phyloP scores from a whole-genome alignment of 1,140 invertebrate genomes.

The Bradysia coprophila region DNA sequence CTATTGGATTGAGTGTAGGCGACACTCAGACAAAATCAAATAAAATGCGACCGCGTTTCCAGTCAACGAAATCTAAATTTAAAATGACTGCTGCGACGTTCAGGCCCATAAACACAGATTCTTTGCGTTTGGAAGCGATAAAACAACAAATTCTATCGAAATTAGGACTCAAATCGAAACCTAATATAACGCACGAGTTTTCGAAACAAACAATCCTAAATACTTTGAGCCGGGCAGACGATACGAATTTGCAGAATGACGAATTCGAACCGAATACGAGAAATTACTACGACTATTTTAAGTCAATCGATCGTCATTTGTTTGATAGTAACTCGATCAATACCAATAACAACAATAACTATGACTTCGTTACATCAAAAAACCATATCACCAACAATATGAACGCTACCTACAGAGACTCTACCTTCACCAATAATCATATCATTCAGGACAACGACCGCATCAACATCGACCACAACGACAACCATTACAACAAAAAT shows the following conservation, averaged over 20 bases:
- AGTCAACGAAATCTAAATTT: no score
- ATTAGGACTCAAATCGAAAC: slow-evolving; percentile 42
- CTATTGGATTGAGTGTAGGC: no score
- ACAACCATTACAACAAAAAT: background rate
- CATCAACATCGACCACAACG: background rate
- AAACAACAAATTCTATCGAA: slow-evolving; percentile 58
- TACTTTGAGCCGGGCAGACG: slow-evolving; percentile 43
- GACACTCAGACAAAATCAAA: no score
- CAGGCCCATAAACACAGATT: slow-evolving; percentile 24
- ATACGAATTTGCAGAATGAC: slow-evolving; percentile 4
- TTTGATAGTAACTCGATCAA: background rate
- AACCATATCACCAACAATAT: background rate
- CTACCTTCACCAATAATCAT: background rate
- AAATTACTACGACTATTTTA: background rate
- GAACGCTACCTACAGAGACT: background rate
- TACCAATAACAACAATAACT: background rate
- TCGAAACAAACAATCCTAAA: slow-evolving; percentile 47
- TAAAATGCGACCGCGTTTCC: no score
- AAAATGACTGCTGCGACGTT: no score
- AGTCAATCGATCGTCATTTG: background rate
- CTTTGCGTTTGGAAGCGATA: slow-evolving; percentile 49
- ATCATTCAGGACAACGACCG: background rate
- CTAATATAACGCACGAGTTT: slow-evolving; percentile 46
- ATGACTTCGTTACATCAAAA: background rate
- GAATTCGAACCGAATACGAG: background rate